Conservation (phyloP, 1,140 invertebrate species). For the Drosophila melanica region DNA sequence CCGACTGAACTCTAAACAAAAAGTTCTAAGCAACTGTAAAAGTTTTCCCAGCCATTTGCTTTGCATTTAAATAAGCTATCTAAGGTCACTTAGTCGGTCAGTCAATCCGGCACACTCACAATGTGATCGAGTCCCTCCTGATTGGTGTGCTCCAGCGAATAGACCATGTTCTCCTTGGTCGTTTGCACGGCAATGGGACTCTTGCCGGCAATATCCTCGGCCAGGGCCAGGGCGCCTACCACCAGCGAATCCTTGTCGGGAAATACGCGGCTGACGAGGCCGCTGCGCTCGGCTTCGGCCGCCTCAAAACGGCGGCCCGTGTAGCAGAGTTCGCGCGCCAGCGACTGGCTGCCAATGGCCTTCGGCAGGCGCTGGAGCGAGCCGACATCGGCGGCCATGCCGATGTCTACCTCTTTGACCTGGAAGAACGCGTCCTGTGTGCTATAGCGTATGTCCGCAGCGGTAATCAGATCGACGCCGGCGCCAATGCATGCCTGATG, state of each 20-base stretch:
- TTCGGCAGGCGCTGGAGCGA: constrained; percentile 97
- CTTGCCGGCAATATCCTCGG: constrained; percentile 92
- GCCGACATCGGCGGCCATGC: constrained; percentile 97
- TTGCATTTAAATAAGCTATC: too few relatives aligned
- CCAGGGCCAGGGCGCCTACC: constrained; percentile 89
- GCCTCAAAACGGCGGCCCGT: constrained; percentile 93
- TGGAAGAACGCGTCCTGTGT: constrained; percentile 96
- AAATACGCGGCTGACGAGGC: constrained; percentile 89
- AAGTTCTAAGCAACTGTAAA: too few relatives aligned
- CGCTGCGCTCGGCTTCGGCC: constrained; percentile 90
- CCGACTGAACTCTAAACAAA: too few relatives aligned
- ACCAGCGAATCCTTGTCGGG: constrained; percentile 85
- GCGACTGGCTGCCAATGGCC: constrained; percentile 94
- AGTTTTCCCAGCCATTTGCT: too few relatives aligned
- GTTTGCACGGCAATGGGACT: constrained; percentile 97
- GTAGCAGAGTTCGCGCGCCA: constrained; percentile 93
- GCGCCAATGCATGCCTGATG: constrained; percentile 96
- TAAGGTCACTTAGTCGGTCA: too few relatives aligned
- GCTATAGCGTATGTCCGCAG: constrained; percentile 96
- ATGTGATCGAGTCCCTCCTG: constrained; percentile 94
- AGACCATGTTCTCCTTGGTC: constrained; percentile 93
- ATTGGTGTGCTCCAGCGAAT: constrained; percentile 94
- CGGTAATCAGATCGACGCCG: constrained; percentile 93
- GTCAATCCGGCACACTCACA: constrained; percentile 86
- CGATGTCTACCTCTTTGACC: constrained; percentile 94